Percentiles rank a stretch among this genome's conserved stretches.
phyloP scores from a whole-genome alignment of 2,113 vertebrate species.

The Oncorhynchus nerka region DNA sequence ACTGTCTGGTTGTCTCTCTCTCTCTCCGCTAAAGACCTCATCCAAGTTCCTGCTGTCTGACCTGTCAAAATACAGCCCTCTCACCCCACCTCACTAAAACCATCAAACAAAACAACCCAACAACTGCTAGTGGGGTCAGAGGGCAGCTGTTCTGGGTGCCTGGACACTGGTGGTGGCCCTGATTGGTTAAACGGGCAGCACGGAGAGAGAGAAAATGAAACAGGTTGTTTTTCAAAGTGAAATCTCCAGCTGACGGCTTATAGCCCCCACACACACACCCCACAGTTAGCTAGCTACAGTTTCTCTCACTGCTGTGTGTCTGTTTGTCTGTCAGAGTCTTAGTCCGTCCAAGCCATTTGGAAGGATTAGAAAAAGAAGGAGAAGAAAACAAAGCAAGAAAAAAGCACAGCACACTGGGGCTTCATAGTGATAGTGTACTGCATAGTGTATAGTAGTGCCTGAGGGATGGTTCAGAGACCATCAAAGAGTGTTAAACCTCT shows the following conservation, averaged over 20 bases:
- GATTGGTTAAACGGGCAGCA: constrained; percentile 69
- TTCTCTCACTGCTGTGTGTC: constrained; percentile 72
- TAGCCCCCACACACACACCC: constrained; percentile 58
- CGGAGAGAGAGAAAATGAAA: constrained; percentile 22
- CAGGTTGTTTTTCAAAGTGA: constrained; percentile 77
- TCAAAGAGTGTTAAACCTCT: constrained; percentile 53
- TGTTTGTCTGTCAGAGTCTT: constrained; percentile 72
- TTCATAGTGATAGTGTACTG: no score
- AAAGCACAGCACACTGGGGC: constrained; percentile 22
- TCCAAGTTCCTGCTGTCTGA: constrained; percentile 70
- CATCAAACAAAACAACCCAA: constrained; percentile 49
- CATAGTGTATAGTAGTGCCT: no score
- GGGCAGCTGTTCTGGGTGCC: constrained; percentile 68
- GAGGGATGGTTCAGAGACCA: constrained; percentile 61
- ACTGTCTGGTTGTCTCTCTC: constrained; percentile 38
- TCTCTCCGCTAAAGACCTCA: constrained; percentile 65
- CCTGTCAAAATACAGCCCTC: constrained; percentile 67
- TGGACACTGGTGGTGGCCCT: constrained; percentile 61
- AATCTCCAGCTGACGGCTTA: constrained; percentile 78
- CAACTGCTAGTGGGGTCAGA: constrained; percentile 70
- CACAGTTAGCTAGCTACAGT: constrained; percentile 60
- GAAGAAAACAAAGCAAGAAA: constrained; percentile 21
- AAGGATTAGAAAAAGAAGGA: constrained; percentile 54
- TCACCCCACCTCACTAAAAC: constrained; percentile 56
- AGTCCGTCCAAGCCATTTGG: constrained; percentile 72